Percentiles rank a stretch among this genome's conserved stretches.
These are phyloP conservation scores for Diachasma alloeum DNA, from an alignment of 1,140 invertebrate species.

Conservation along the genomic window DNA sequence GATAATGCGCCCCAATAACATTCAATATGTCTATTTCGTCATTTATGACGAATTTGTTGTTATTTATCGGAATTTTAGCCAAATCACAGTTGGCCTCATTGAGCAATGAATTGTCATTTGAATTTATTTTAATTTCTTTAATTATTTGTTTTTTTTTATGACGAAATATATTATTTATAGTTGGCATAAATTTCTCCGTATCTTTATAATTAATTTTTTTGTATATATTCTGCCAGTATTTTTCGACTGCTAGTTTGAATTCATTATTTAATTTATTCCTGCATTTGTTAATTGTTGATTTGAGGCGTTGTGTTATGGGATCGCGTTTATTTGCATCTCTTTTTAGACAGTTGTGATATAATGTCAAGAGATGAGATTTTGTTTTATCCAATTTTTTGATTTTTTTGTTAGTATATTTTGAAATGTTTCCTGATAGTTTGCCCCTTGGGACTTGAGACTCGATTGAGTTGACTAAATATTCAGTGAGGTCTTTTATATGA, in stretches of 20 bases:
- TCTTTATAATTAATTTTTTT: too few relatives aligned
- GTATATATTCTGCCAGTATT: too few relatives aligned
- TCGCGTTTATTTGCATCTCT: background rate
- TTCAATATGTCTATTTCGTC: background rate
- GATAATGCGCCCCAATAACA: slow-evolving; percentile 3
- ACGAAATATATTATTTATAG: too few relatives aligned
- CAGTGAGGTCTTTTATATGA: background rate
- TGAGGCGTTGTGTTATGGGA: background rate
- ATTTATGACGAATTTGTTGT: slow-evolving; percentile 9
- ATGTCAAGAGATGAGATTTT: background rate
- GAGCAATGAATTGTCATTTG: too few relatives aligned
- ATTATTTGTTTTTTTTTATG: too few relatives aligned
- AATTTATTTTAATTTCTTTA: too few relatives aligned
- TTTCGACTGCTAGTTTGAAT: too few relatives aligned
- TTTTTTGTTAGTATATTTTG: too few relatives aligned
- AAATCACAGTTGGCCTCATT: too few relatives aligned
- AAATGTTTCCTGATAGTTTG: background rate
- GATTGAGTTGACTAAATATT: background rate
- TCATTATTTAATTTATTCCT: background rate
- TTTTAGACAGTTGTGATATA: background rate
- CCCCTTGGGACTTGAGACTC: background rate
- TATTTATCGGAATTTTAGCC: background rate
- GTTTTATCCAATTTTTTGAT: background rate
- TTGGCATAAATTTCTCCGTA: too few relatives aligned
- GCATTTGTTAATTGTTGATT: background rate